A percentile compares a stretch with the other conserved stretches of the same genome.
Evolutionary conservation across 2,797 vertebrate genomes (phyloP).

Genomic region (Lycodopsis pacificus): DNA sequence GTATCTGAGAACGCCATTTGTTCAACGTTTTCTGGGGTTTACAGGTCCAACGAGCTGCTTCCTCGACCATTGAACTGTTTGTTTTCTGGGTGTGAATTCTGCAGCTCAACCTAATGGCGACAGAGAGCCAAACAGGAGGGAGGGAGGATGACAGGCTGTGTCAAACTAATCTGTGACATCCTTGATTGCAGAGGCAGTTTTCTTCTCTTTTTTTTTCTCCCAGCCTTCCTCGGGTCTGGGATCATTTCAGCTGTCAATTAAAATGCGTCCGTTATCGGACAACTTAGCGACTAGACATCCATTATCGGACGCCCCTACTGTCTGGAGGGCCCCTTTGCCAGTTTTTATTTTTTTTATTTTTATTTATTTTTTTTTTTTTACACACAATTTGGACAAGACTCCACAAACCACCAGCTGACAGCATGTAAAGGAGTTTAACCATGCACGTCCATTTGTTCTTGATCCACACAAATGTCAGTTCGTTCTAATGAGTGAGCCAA

Average conservation of each 20-base stretch:
- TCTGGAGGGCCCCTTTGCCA: constrained; percentile 19
- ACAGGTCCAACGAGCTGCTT: background rate
- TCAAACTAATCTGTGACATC: constrained; percentile 66
- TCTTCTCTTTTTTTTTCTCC: background rate
- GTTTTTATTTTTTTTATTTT: background rate
- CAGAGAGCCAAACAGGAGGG: constrained; percentile 81
- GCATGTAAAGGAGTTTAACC: background rate
- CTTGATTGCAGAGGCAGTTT: constrained; percentile 50
- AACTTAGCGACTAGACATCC: constrained; percentile 58
- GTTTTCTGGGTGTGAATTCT: constrained; percentile 62
- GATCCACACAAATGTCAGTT: background rate
- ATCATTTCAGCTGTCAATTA: constrained; percentile 67
- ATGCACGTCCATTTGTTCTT: background rate
- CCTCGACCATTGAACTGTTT: background rate
- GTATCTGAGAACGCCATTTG: no score
- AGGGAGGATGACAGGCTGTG: constrained; percentile 58
- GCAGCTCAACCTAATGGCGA: constrained; percentile 85
- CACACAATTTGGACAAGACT: constrained; percentile 4
- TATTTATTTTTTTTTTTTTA: background rate
- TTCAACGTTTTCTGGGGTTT: background rate
- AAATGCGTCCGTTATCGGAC: constrained; percentile 60
- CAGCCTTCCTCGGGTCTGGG: constrained; percentile 42
- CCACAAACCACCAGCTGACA: constrained; percentile 27
- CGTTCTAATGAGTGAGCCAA: background rate
- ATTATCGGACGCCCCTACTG: constrained; percentile 51